Evolutionary conservation across 2,113 vertebrate genomes (phyloP), one percentile per base, ranked within the genome.

Genomic region (Siphamia tubifer): DNA sequence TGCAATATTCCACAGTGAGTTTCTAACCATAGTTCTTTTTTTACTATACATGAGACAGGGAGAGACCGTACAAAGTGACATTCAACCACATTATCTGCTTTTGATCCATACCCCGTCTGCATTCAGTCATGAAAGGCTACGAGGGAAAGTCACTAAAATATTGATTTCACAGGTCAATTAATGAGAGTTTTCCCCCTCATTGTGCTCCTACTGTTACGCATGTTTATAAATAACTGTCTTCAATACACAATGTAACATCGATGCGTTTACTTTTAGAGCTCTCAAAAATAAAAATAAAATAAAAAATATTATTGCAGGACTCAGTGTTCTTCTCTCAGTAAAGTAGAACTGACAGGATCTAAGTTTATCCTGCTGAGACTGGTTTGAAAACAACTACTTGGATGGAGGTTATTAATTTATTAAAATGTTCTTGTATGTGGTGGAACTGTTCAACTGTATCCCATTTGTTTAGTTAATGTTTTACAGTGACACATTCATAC

Each of bases 151-250:
- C 40, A 63, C 24, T 20, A 35, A 66, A 60, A 63, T 49, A 86
- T 73, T 66, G 61, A 81, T 87, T 79, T 70, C 12, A 20, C 25
- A 4, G 7, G 7, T 23, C 34, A 68, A 66, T 69, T 69, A 77
- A 65, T 32, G 51, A n/a, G 36, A 19, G 57, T 32, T 20, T 48
- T 30, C 28, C 30, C 8, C 21, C 19, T 43, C 9, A n/a, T n/a
- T 51, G 30, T 12, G 45, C 6, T 42, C 5, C 17, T 19, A 17
- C 12, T 55, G 20, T 45, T 52, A 17, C 23, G 28, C 17, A 20
- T 54, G 28, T 12, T 30, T 5, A 19, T 10, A 20, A 47, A 8
- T 21, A 38, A 34, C 42, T 48, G 5, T 60, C 1, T n/a, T 12
- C 4, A 25, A 19, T 3, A 49, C 13, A 21, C 17, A 56, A 39